Percentiles rank a stretch among this genome's conserved stretches.
These are phyloP conservation scores for Nesidiocoris tenuis DNA, from an alignment of 2,888 invertebrate genomes.

Conservation along the genomic window DNA sequence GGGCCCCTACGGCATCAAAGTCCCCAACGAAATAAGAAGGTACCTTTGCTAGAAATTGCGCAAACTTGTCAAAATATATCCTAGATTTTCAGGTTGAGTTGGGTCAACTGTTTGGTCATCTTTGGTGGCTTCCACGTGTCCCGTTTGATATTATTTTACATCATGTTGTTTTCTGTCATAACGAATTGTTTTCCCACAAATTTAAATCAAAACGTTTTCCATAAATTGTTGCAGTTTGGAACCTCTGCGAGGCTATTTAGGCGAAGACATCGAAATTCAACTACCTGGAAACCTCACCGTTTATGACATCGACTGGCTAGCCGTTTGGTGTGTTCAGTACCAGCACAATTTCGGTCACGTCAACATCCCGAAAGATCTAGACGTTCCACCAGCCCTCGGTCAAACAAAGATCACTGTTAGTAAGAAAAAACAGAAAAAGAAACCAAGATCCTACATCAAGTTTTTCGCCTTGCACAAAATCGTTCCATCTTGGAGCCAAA, in stretches of 20 bases:
- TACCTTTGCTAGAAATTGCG: constrained; percentile 50
- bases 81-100: neutral
- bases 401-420: constrained; percentile 85
- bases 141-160: too few species aligned
- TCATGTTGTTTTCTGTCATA: too few species aligned
- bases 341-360: constrained; percentile 90
- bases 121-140: too few species aligned
- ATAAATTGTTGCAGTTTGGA: constrained; percentile 62
- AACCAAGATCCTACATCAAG: constrained; percentile 11
- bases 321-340: constrained; percentile 89
- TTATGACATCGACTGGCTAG: constrained; percentile 88
- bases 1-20: constrained; percentile 77
- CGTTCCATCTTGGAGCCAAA: constrained; percentile 1
- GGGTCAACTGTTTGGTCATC: too few species aligned
- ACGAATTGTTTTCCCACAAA: neutral
- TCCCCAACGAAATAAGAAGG: constrained; percentile 85
- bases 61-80: neutral
- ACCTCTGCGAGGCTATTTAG: constrained; percentile 80
- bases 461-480: constrained; percentile 15
- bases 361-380: constrained; percentile 78
- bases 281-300: constrained; percentile 80
- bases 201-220: neutral
- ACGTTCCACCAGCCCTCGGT: constrained; percentile 86
- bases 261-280: constrained; percentile 88
- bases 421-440: constrained; percentile 40